Evolutionary conservation across 1,140 invertebrate genomes (phyloP).

Genomic region (Drosophila navojoa): DNA sequence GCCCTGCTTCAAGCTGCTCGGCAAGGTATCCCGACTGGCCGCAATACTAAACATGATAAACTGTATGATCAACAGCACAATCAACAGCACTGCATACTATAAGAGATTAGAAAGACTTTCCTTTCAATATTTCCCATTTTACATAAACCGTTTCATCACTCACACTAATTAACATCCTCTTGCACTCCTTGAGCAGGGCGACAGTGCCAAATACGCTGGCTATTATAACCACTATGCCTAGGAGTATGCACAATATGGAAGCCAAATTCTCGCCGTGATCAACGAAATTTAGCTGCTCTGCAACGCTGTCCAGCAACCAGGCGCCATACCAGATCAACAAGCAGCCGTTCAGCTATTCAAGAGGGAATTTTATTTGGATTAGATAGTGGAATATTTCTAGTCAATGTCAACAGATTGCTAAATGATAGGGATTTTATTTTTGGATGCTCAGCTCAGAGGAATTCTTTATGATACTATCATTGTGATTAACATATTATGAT

Average conservation of each 20-base stretch:
- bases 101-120: neutral
- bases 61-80: slow-evolving; percentile 69
- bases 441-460: neutral
- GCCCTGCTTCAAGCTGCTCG: slow-evolving; percentile 53
- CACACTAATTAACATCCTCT: slow-evolving; percentile 66
- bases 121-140: too few relatives aligned
- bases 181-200: slow-evolving; percentile 55
- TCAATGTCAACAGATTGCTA: slow-evolving; percentile 53
- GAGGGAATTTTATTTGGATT: slow-evolving; percentile 7
- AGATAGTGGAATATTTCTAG: slow-evolving; percentile 1
- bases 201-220: slow-evolving; percentile 60
- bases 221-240: slow-evolving; percentile 65
- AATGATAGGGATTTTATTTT: slow-evolving; percentile 24
- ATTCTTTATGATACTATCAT: neutral
- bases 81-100: slow-evolving; percentile 71
- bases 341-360: slow-evolving; percentile 60
- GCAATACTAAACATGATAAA: slow-evolving; percentile 71
- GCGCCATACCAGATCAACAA: slow-evolving; percentile 74
- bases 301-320: slow-evolving; percentile 68
- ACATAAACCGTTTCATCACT: too few relatives aligned
- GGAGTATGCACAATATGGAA: slow-evolving; percentile 56
- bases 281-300: slow-evolving; percentile 32
- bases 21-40: slow-evolving; percentile 55
- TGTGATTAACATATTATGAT: too few relatives aligned
- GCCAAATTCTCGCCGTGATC: slow-evolving; percentile 69